Base-by-base conservation (phyloP, 2,797 vertebrate species). In the Heteromormyrus szaboi region DNA sequence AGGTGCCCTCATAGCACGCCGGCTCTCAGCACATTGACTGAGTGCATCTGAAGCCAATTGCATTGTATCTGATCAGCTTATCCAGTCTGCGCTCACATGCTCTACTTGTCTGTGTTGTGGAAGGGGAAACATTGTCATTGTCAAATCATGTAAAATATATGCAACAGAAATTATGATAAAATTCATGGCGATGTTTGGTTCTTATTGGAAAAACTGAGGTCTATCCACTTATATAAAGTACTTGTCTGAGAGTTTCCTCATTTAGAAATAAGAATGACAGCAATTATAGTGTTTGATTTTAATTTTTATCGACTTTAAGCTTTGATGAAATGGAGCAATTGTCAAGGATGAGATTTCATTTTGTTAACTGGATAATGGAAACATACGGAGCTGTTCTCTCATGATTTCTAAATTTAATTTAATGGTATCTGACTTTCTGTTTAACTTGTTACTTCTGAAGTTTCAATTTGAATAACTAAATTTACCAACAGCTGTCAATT, bases 31-130 rank as follows among this genome's bases (percentile, higher is more conserved):
- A 93, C 90, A 79, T 90, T 92, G 94, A 94, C 94, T 92, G 91
- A 92, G 93, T 93, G 91, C 95, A 96, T 94, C 95, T 95, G 95
- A 95, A 95, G 92, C 93, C 93, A 93, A 94, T 91, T 89, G 92
- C 90, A 90, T 92, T 94, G 91, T 90, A 92, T 94, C 93, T 92
- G 94, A 95, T 95, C 95, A 94, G 93, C 92, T 93, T 91, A 92
- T 93, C 90, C 92, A 92, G 91, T 91, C 94, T 89, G 90, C 89
- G 94, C 94, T 94, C 92, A 90, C 92, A 94, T 93, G 95, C 94
- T 95, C 94, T 94, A 94, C 93, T 95, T 95, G 90, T 87, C 85
- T 92, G 91, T 76, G 91, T 92, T 90, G 91, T 92, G 90, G 88
- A 89, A 93, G 93, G 50, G 90, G 51, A 88, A 89, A 91, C 91